Evolutionary conservation across 1,140 invertebrate genomes (phyloP), one percentile per base, ranked within the genome.

Genomic region (Agrilus planipennis): DNA sequence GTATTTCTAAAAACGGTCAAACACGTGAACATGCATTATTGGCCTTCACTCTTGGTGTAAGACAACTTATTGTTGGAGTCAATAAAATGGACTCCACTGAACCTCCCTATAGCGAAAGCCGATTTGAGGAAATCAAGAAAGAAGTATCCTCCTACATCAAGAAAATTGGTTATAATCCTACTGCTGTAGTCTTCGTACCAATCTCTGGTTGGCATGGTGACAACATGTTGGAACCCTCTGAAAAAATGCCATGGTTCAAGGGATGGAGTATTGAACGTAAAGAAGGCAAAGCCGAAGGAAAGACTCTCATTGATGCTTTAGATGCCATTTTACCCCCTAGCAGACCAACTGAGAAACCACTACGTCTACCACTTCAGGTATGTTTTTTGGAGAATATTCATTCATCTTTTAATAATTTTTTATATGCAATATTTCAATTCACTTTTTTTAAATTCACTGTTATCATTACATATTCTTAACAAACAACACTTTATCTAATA

Each of bases 31-130:
- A 93, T 62, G 89, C 89, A 45, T 73, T 93, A 34, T 74, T 94
- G 47, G 89, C 89, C 55, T 93, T 87, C 75, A 93, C 90, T 41
- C 72, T 94, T 54, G 89, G 89, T 64, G 89, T 93, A 36, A 93
- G 90, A 69, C 89, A 93, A 70, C 71, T 93, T 61, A 91, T 94
- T 54, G 83, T 94, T 49, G 89, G 84, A 53, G 85, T 92, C 52
- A 94, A 94, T 79, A 93, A 93, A 75, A 93, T 93, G 87, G 89
- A 93, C 70, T 89, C 81, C 49, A 90, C 89, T 57, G 86, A 90
- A 64, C 88, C 88, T 47, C 81, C 86, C 45, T 93, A 84, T 79
- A 79, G 73, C 50, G 81, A 89, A 64, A 52, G 66, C 43, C 80
- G 89, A 65, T 93, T 84, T 64, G 77, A 88, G 63, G 88, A 92